A percentile compares a stretch with the other conserved stretches of the same genome.
These are phyloP conservation scores for Creontiades dilutus DNA, from an alignment of 2,888 invertebrate species.

Conservation along the genomic window DNA sequence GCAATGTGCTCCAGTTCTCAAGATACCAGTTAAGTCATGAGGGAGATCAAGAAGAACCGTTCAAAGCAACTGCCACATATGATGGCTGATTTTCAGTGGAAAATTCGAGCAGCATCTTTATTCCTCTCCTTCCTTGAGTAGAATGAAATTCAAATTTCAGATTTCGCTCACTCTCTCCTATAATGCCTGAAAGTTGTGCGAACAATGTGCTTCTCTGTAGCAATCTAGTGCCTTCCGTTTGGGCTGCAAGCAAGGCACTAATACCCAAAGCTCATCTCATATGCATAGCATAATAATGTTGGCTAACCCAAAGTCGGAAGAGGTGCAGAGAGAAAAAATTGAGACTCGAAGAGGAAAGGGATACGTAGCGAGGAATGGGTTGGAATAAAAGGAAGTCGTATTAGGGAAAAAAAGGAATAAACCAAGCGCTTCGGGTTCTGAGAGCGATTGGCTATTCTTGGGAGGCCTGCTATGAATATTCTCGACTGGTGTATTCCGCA, in stretches of 20 bases:
- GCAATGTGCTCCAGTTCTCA: no score
- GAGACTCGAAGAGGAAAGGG: not conserved
- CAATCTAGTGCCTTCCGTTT: no score
- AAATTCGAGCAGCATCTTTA: no score
- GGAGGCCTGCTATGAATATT: constrained; percentile 4
- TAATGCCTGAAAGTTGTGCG: no score
- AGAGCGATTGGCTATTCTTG: constrained; percentile 23
- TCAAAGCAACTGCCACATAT: no score
- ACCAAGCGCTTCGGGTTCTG: constrained; percentile 30
- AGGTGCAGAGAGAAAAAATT: not conserved
- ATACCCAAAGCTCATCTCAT: not conserved
- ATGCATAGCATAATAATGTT: constrained; percentile 32
- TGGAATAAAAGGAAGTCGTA: constrained; percentile 2
- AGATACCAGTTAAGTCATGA: no score
- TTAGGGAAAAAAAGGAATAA: constrained; percentile 1
- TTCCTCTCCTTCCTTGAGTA: no score
- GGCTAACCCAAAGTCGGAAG: not conserved
- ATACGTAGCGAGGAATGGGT: not conserved
- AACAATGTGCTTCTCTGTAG: no score
- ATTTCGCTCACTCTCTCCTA: no score
- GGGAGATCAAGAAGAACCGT: no score
- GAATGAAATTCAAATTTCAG: no score
- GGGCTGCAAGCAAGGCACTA: not conserved
- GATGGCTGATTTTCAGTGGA: no score
- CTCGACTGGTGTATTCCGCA: not conserved